Conservation (phyloP, 2,113 vertebrate species). For the Caloenas nicobarica region DNA sequence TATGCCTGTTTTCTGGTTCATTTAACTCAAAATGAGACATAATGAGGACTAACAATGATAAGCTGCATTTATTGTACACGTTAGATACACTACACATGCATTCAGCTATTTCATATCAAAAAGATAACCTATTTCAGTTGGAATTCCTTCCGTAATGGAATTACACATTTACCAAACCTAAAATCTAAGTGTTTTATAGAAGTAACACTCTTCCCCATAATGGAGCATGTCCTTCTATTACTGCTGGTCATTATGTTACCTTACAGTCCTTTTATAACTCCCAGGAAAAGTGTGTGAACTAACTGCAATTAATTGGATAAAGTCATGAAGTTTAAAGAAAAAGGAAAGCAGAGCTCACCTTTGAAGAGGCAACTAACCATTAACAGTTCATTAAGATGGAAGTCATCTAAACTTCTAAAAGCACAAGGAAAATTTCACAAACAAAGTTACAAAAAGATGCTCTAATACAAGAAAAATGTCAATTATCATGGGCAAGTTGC, state of each 20-base stretch:
- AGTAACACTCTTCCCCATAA: neutral
- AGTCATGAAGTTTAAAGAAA: neutral
- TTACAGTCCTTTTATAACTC: neutral
- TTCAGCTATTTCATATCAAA: neutral
- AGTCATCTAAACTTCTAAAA: neutral
- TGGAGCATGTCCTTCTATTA: neutral
- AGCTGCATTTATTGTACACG: neutral
- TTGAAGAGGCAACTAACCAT: neutral
- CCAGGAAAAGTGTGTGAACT: neutral
- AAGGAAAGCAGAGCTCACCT: neutral
- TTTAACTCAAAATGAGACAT: neutral
- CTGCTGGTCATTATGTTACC: neutral
- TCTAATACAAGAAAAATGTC: constrained; percentile 21
- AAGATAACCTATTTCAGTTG: neutral
- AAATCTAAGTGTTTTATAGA: neutral
- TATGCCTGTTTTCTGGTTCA: neutral
- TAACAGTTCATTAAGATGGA: neutral
- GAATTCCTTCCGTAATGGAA: neutral
- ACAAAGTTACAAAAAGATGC: neutral
- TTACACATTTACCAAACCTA: neutral
- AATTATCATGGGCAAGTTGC: constrained; percentile 22
- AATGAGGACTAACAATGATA: neutral
- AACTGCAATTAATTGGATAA: neutral
- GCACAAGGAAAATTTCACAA: neutral
- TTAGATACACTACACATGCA: neutral